Evolutionary conservation across 2,797 vertebrate species (phyloP).

Genomic region (Lemur catta): DNA sequence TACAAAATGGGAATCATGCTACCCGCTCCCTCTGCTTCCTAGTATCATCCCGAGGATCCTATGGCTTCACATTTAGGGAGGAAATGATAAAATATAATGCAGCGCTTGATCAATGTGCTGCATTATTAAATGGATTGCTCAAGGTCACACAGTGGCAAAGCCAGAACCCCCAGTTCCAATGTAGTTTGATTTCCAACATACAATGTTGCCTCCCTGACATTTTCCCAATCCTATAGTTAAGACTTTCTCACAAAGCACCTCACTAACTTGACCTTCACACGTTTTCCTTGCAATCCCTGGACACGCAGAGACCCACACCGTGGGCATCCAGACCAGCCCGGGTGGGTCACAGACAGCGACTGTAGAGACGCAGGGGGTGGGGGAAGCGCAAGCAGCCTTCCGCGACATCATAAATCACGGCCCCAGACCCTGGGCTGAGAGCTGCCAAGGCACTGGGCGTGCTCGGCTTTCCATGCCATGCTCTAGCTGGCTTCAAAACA

Average conservation of each 20-base stretch:
- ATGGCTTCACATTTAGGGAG: background rate
- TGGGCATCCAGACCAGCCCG: background rate
- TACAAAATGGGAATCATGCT: background rate
- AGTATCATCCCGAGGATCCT: background rate
- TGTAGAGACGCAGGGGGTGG: background rate
- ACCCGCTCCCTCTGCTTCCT: background rate
- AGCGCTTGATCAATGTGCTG: background rate
- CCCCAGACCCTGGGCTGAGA: background rate
- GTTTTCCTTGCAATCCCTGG: constrained; percentile 12
- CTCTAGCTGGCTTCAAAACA: background rate
- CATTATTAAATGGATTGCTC: background rate
- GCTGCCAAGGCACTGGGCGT: background rate
- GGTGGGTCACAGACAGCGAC: background rate
- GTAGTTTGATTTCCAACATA: background rate
- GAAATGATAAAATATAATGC: background rate
- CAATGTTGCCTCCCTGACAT: background rate
- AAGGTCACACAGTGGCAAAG: background rate
- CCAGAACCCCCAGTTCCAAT: background rate
- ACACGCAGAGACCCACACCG: background rate
- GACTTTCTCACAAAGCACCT: constrained; percentile 22
- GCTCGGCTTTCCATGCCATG: background rate
- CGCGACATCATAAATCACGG: background rate
- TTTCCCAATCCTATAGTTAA: background rate
- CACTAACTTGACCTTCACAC: constrained; percentile 24
- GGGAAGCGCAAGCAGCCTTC: background rate